Evolutionary conservation across 2,888 invertebrate species (phyloP), one percentile per base, ranked within the genome.

Genomic region (Conus canariensis): DNA sequence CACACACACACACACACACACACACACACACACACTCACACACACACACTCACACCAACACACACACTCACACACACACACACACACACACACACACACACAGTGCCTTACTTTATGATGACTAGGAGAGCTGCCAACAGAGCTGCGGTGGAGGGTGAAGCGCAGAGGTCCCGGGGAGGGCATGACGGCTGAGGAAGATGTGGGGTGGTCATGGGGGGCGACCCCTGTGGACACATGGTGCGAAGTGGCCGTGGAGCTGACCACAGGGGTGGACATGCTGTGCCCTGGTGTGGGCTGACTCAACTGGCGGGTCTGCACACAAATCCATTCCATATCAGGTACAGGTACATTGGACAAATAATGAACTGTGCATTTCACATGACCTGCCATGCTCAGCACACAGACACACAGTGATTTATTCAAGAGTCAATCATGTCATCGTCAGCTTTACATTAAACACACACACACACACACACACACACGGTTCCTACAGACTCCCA

Each of bases 221-320:
- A 89, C 85, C 82, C 60, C 90, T 89, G 58, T 25, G 45, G 60
- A 45, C 45, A 64, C 6, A 30, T 77, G 85, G 85, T 59, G 85
- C 7, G 60, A 7, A 10, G 67, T 19, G 30, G 86, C 25, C 70
- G 80, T 30, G 88, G 87, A 77, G 10, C 58, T 56, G 85, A 88
- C 88, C 25, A 58, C 88, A 22, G 91, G 90, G 5, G 90, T 92
- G 64, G 91, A 92, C 77, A 83, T 91, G 22, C 91, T 80, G 59
- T 90, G 91, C 10, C 85, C 80, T 16, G 91, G 91, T 19, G 89
- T 90, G 45, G 93, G 90, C 58, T 92, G 91, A 87, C 92, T 93
- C 45, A 93, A 67, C 89, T 93, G 93, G 12, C 93, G 92, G 70
- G 92, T 91, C 93, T 94, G 90, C 16, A 89, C 16, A 89, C 25